Base-by-base conservation (phyloP, 1,140 invertebrate genomes). In the Ditylenchus dipsaci region DNA sequence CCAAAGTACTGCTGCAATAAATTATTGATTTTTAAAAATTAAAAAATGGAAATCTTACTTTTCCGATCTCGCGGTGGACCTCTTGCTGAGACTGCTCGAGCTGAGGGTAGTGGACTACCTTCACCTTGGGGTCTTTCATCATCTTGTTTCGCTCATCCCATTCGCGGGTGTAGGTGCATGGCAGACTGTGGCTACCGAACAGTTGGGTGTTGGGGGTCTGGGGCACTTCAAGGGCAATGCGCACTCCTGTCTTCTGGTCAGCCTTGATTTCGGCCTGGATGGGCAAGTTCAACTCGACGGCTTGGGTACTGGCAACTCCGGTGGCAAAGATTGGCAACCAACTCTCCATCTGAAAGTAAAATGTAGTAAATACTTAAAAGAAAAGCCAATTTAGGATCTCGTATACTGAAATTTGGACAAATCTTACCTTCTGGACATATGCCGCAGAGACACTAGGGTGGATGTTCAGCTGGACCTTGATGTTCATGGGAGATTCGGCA, bases 211-310 rank as follows among this genome's bases (percentile, higher is more conserved):
- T 38, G n/a, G 49, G 49, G 3, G 29, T 61, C n/a, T 21, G 19
- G n/a, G 59, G 59, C 59, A 29, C n/a, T 5, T 61, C 29, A 19
- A 61, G 3, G 29, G 38, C 19, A n/a, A 61, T 19, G n/a, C 29
- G n/a, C 3, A 30, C 38, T 21, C n/a, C 19, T 21, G 3, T 29
- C 19, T 61, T 3, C 8, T 30, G 17, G 29, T 61, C 29, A 8
- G 29, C 27, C 19, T 19, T n/a, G 29, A 61, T 21, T 21, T 61
- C n/a, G 29, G 29, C 59, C 8, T 61, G 19, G 19, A 61, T 33
- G 59, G 59, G 59, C 19, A 43, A 19, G 21, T 61, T 61, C 3
- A 61, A 30, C n/a, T 61, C 59, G 21, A 61, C n/a, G 13, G 59
- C 59, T 19, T 29, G 59, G 29, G 38, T 61, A 21, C 59, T 7